These are phyloP conservation scores for Falco rusticolus DNA, from an alignment of 2,797 vertebrate genomes.

Conservation along the genomic window DNA sequence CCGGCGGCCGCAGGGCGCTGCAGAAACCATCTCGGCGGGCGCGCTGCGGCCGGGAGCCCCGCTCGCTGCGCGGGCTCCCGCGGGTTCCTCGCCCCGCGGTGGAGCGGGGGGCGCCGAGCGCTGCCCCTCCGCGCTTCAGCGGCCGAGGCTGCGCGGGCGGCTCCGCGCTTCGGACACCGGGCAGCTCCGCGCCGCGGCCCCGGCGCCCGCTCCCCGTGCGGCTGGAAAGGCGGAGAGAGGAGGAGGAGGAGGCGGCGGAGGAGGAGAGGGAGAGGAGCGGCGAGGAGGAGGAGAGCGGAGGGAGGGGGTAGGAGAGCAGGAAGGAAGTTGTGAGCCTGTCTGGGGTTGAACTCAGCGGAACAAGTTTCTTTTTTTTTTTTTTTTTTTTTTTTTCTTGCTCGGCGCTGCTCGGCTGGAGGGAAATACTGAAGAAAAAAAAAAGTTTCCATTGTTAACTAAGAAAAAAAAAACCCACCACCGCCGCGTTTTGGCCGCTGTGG, in stretches of 20 bases:
- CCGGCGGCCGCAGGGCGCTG: not conserved
- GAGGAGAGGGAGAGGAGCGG: constrained; percentile 7
- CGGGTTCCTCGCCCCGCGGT: not conserved
- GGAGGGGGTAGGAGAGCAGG: constrained; percentile 81
- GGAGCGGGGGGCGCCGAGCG: not conserved
- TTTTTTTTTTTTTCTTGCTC: not conserved
- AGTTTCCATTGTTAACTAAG: constrained; percentile 81
- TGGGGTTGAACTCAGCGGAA: constrained; percentile 84
- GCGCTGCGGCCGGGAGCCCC: not conserved
- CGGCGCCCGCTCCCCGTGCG: not conserved
- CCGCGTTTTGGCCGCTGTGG: constrained; percentile 64
- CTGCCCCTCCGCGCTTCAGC: not conserved
- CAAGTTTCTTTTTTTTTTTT: constrained; percentile 81
- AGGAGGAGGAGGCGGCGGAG: not conserved
- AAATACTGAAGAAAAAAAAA: constrained; percentile 77
- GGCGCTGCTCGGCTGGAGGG: constrained; percentile 73
- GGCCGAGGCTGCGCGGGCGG: not conserved
- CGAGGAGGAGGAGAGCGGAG: constrained; percentile 42
- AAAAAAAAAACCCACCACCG: not conserved
- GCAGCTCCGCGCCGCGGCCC: not conserved
- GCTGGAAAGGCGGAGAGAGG: constrained; percentile 26
- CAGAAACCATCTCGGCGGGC: not conserved
- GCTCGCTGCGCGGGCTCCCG: not conserved
- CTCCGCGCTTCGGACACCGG: not conserved
- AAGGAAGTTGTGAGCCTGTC: constrained; percentile 87